Percentiles rank a stretch among this genome's conserved stretches.
Conservation (phyloP, 2,797 vertebrate species). For the Catharus ustulatus region DNA sequence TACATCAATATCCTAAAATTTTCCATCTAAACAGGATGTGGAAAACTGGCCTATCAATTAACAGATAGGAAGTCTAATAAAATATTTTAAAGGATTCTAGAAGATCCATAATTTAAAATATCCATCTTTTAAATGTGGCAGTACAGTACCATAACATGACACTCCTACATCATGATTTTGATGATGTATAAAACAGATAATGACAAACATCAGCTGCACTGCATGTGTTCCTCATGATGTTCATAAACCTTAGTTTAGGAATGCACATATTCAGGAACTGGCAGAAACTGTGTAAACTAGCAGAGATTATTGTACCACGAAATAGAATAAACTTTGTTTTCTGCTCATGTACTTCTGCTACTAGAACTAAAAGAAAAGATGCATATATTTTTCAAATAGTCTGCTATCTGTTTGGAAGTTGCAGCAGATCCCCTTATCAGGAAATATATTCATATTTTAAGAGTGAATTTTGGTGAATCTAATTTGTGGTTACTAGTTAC, state of each 20-base stretch:
- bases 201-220: slow-evolving; percentile 49
- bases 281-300: slow-evolving; percentile 3
- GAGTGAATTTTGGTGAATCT: neutral
- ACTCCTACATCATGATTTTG: slow-evolving; percentile 39
- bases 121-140: slow-evolving; percentile 39
- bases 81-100: neutral
- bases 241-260: slow-evolving; percentile 29
- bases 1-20: neutral
- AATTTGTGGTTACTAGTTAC: neutral
- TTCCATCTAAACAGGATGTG: neutral
- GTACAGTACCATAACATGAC: slow-evolving; percentile 52
- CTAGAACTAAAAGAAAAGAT: neutral
- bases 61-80: neutral
- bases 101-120: slow-evolving; percentile 10
- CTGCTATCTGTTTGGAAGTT: neutral
- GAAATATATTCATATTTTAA: neutral
- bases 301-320: neutral
- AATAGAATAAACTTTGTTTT: slow-evolving; percentile 38
- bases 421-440: neutral
- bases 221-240: slow-evolving; percentile 34
- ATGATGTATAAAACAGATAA: slow-evolving; percentile 35
- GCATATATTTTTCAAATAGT: neutral
- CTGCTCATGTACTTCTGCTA: neutral
- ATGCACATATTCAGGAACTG: slow-evolving; percentile 28
- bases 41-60: neutral